Evolutionary conservation across 2,797 vertebrate genomes (phyloP).

Genomic region (Epinephelus malabaricus): DNA sequence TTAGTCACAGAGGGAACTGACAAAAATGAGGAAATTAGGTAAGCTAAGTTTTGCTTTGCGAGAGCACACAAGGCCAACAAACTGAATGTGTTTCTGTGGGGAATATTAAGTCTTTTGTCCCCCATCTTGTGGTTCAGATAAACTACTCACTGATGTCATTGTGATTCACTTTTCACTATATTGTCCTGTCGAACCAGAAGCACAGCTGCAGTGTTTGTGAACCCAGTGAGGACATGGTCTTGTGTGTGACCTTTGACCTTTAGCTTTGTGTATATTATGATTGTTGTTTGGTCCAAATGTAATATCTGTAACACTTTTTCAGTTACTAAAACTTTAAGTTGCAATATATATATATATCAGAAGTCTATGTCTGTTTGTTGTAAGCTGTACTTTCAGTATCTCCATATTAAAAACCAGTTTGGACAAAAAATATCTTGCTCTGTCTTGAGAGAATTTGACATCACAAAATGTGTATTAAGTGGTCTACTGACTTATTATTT

Average conservation of each 20-base stretch:
- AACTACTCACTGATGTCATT: constrained; percentile 60
- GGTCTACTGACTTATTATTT: neutral
- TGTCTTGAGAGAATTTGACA: neutral
- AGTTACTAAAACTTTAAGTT: constrained; percentile 72
- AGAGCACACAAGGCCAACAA: constrained; percentile 46
- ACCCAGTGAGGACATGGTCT: constrained; percentile 58
- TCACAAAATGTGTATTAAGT: neutral
- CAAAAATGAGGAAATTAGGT: constrained; percentile 16
- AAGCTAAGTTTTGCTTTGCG: constrained; percentile 20
- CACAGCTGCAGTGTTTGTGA: constrained; percentile 74
- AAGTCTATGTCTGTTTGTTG: constrained; percentile 78
- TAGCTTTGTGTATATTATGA: constrained; percentile 77
- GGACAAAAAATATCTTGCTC: constrained; percentile 42
- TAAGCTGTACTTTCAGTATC: constrained; percentile 79
- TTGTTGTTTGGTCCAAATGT: constrained; percentile 79
- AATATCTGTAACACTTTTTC: constrained; percentile 77
- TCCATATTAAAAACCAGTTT: constrained; percentile 78
- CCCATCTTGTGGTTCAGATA: constrained; percentile 54
- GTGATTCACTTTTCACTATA: constrained; percentile 67
- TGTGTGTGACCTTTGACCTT: constrained; percentile 68
- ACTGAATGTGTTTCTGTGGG: constrained; percentile 49
- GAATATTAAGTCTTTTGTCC: constrained; percentile 47
- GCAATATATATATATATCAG: constrained; percentile 52
- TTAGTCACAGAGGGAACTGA: constrained; percentile 15
- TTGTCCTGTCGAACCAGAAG: constrained; percentile 70